Conservation (phyloP, 2,888 invertebrate genomes). For the Perithous albicinctus region DNA sequence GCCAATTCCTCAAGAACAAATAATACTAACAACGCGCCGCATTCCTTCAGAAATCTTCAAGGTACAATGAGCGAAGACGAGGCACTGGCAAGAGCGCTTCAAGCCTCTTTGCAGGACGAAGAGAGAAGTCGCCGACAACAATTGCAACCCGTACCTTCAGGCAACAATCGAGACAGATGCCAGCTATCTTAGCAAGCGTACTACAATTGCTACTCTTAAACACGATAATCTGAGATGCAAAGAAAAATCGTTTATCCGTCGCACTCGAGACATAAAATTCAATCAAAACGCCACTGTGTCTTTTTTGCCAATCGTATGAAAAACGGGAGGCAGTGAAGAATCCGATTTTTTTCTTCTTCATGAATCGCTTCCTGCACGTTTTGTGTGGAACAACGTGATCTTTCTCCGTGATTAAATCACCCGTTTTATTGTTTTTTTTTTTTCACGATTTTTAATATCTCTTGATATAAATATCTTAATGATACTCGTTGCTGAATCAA, state of each 20-base stretch:
- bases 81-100: conserved; percentile 93
- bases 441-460: not conserved
- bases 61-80: conserved; percentile 92
- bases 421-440: not conserved
- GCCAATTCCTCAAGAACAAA: conserved; percentile 61
- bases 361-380: not conserved
- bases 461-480: conserved; percentile 5
- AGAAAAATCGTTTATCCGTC: conserved; percentile 3
- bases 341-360: not conserved
- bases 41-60: conserved; percentile 77
- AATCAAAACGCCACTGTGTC: conserved; percentile 49
- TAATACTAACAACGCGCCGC: conserved; percentile 65
- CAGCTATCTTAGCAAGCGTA: conserved; percentile 82
- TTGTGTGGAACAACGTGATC: not conserved
- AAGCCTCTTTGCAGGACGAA: conserved; percentile 90
- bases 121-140: conserved; percentile 79
- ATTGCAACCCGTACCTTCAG: conserved; percentile 77
- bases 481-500: not conserved
- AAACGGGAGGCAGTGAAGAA: not conserved
- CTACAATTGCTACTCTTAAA: not conserved
- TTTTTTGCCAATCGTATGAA: conserved; percentile 35
- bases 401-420: not conserved
- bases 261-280: conserved; percentile 1
- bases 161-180: conserved; percentile 83
- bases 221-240: not conserved